Percentiles rank a stretch among this genome's conserved stretches.
phyloP scores from a whole-genome alignment of 2,888 invertebrate genomes.

The Pecten maximus region DNA sequence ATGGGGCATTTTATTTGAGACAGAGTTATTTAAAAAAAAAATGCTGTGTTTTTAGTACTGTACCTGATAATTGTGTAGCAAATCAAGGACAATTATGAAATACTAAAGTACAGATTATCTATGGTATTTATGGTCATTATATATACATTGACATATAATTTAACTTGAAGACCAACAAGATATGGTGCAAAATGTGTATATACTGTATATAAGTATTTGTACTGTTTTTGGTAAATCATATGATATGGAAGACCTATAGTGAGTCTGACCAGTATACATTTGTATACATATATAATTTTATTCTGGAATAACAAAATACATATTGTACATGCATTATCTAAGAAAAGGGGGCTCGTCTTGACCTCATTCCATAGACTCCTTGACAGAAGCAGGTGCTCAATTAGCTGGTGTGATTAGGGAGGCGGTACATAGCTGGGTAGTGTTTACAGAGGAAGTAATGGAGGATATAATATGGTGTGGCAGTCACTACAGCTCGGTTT shows the following conservation, averaged over 20 bases:
- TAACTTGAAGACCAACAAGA: too few relatives aligned
- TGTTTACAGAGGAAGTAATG: neutral
- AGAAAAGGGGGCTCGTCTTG: neutral
- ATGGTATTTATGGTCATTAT: too few relatives aligned
- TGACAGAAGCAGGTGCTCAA: constrained; percentile 23
- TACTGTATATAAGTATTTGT: too few relatives aligned
- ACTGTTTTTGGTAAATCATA: neutral
- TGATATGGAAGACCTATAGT: neutral
- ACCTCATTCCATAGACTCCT: neutral
- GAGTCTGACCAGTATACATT: neutral
- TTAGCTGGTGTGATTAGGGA: neutral
- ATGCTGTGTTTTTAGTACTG: neutral
- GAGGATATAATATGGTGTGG: neutral
- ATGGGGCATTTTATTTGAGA: neutral
- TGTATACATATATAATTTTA: neutral
- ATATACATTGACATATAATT: too few relatives aligned
- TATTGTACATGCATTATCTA: neutral
- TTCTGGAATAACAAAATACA: neutral
- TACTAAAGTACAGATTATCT: too few relatives aligned
- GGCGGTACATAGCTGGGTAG: neutral
- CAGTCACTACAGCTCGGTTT: neutral
- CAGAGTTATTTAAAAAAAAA: neutral
- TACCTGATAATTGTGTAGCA: neutral
- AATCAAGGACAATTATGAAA: too few relatives aligned
- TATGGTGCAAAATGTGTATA: too few relatives aligned